These are phyloP conservation scores for Catocala fraxini DNA, from an alignment of 2,888 invertebrate species.

Conservation along the genomic window DNA sequence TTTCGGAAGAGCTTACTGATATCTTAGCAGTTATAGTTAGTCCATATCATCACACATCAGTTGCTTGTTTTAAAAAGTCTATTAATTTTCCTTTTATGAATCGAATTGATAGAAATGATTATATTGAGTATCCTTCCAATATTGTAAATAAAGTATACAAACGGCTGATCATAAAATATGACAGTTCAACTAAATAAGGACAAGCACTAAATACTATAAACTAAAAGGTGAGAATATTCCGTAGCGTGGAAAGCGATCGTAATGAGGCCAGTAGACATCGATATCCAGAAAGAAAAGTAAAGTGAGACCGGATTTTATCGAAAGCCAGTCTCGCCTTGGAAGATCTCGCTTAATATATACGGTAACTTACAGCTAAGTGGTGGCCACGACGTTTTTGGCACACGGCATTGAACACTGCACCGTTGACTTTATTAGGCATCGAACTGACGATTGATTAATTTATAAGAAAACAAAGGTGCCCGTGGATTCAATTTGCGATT, in stretches of 20 bases:
- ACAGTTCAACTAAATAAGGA: too few species aligned
- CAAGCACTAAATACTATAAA: too few species aligned
- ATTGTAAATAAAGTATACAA: too few species aligned
- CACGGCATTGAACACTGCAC: constrained; percentile 63
- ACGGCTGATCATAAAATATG: too few species aligned
- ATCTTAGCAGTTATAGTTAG: too few species aligned
- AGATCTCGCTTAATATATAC: constrained; percentile 66
- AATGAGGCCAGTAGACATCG: constrained; percentile 58
- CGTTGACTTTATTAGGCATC: constrained; percentile 66
- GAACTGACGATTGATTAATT: constrained; percentile 16
- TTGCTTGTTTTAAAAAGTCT: too few species aligned
- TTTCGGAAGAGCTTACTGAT: too few species aligned
- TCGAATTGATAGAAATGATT: too few species aligned
- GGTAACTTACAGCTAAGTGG: constrained; percentile 56
- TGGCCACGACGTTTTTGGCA: constrained; percentile 70
- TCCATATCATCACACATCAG: too few species aligned
- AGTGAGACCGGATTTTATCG: constrained; percentile 68
- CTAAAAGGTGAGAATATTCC: constrained; percentile 14
- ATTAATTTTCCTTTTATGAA: too few species aligned
- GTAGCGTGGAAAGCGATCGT: constrained; percentile 30
- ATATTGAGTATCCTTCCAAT: too few species aligned
- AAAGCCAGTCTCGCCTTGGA: constrained; percentile 67
- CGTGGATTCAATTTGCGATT: constrained; percentile 14
- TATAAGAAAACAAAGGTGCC: constrained; percentile 10
- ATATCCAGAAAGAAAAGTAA: constrained; percentile 61